Base-by-base conservation (phyloP, 2,113 vertebrate genomes). In the Antigone vipio region DNA sequence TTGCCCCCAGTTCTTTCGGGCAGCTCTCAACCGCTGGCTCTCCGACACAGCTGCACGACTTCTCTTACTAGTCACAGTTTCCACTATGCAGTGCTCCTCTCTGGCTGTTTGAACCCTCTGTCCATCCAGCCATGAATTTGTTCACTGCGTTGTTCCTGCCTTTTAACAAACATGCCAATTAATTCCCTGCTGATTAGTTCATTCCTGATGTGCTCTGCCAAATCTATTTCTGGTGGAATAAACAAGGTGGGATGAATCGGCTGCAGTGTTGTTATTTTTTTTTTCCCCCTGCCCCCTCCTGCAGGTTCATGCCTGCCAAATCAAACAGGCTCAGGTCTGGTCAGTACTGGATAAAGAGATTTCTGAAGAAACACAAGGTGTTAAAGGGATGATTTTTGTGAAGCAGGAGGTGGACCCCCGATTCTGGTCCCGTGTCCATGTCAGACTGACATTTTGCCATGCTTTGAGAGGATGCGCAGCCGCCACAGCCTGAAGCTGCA, bases 101-200 rank as follows among this genome's bases (percentile, higher is more conserved):
- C 87, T 92, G 92, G 92, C 95, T 95, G 85, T 81, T 89, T 85
- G 88, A 95, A 95, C 85, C 85, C 87, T 89, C 77, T 8, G 40
- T 94, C 87, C 89, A 93, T 93, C 79, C 91, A 93, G 89, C 89
- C 73, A 35, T 86, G 59, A 90, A 93, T 96, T 92, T 81, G 87
- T 89, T 96, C 94, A 85, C 88, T 0, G 7, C 7, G 3, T 89
- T 96, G 89, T 92, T 97, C 82, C 95, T 93, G 89, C 60, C 90
- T 91, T 95, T 96, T 95, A 92, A 92, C 84, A 94, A 92, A 91
- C 81, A 91, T 9, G 95, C 95, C 97, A 96, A 84, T 97, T 97
- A 97, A 97, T 96, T 97, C 96, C 66, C 94, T 49, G 69, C 83
- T 94, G 96, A 97, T 97, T 97, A 97, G 96, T 95, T 97, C 92